Evolutionary conservation across 1,140 invertebrate genomes (phyloP).

Genomic region (Fopius arisanus): DNA sequence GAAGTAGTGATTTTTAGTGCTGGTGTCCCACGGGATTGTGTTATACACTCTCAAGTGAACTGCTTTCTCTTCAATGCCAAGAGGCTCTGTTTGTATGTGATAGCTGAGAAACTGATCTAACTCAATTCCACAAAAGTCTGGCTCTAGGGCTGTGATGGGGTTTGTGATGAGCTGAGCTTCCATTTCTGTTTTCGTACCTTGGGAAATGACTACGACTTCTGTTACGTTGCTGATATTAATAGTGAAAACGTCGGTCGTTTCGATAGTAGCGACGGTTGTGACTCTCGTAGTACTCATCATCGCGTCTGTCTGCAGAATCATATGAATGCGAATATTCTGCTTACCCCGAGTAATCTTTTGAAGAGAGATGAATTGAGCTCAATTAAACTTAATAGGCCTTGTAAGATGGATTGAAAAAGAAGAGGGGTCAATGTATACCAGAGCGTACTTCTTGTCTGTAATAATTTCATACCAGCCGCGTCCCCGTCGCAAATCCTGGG

Average conservation of each 20-base stretch:
- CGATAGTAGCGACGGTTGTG: not conserved
- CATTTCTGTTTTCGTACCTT: no score
- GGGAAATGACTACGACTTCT: not conserved
- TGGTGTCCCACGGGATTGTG: no score
- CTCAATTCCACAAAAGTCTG: not conserved
- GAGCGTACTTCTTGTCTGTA: no score
- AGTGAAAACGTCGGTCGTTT: not conserved
- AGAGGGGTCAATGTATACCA: no score
- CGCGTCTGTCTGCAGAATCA: not conserved
- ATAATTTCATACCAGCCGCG: no score
- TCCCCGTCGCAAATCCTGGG: no score
- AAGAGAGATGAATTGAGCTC: not conserved
- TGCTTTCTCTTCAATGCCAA: no score
- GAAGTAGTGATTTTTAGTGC: no score
- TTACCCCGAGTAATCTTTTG: not conserved
- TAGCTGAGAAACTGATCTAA: not conserved
- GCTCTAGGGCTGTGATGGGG: no score
- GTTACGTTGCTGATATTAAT: not conserved
- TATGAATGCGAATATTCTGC: not conserved
- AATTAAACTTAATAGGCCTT: not conserved
- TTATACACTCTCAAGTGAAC: no score
- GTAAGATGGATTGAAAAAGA: not conserved
- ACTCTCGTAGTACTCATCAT: not conserved
- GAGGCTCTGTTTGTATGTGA: not conserved
- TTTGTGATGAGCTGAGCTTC: no score